Evolutionary conservation across 2,797 vertebrate species (phyloP), one percentile per base, ranked within the genome.

Genomic region (Leptoclinus maculatus): DNA sequence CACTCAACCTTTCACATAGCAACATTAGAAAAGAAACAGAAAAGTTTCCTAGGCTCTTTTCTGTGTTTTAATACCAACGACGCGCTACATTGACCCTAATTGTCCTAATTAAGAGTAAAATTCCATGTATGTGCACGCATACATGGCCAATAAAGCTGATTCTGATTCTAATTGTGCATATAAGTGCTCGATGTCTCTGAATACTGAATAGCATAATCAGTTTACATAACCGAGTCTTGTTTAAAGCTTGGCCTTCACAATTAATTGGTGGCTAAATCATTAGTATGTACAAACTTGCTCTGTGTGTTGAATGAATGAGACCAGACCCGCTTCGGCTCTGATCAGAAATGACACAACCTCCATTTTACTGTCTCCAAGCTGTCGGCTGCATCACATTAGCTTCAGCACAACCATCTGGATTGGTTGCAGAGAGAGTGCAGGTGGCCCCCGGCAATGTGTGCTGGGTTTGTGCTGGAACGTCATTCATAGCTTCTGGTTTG

Each of bases 401-500:
- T 34, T 45, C 12, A 13, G 47, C 76, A 34, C 74, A 81, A 75
- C 49, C 67, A 69, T 78, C 53, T 63, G 69, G 29, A 65, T 56
- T 45, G 49, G 73, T 67, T 19, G 58, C 41, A 45, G 71, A 47
- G 71, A 47, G 56, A 66, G 66, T 67, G 47, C 74, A 34, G 41
- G 11, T 4, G 2, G 53, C 78, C 60, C 53, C 70, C 7, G 72
- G 89, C 77, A 78, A 25, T 47, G 8, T 41, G 16, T 70, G 72
- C 68, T 79, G 51, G 14, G 25, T 79, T 45, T 83, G 72, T 82
- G 80, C 80, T 79, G 66, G 51, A 83, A 84, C 82, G 74, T 72
- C 41, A 71, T 74, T 71, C 36, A 16, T 29, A 25, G 71, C 76
- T 84, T 43, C 36, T 66, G 69, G 71, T 78, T 75, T 73, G 34